phyloP scores from a whole-genome alignment of 2,888 invertebrate genomes.

The Machimus atricapillus region DNA sequence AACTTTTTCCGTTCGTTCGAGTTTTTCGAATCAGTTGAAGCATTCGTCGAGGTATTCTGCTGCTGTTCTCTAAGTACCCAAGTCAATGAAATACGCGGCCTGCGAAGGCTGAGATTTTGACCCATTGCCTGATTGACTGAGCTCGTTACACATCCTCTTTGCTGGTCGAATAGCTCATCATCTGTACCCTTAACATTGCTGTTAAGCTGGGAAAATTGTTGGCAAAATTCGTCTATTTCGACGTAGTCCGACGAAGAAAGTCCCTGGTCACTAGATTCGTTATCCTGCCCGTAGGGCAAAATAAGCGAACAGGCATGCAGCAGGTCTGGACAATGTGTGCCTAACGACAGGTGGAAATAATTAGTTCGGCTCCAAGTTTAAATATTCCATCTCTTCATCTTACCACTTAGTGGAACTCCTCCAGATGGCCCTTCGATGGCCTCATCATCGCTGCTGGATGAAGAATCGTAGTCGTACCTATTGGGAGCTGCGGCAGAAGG shows the following conservation, averaged over 20 bases:
- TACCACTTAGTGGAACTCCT: constrained; percentile 7
- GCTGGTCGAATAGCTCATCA: background rate
- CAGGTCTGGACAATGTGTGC: constrained; percentile 59
- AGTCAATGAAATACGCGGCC: constrained; percentile 75
- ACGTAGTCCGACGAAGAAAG: constrained; percentile 56
- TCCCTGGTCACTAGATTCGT: constrained; percentile 50
- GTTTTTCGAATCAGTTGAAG: constrained; percentile 57
- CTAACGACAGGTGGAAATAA: constrained; percentile 49
- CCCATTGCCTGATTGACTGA: constrained; percentile 61
- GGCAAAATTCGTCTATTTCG: constrained; percentile 55
- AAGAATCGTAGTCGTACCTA: constrained; percentile 24
- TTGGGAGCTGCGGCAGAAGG: constrained; percentile 12
- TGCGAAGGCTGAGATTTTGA: constrained; percentile 65
- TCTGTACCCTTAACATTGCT: background rate
- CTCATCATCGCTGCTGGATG: constrained; percentile 33
- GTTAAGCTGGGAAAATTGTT: constrained; percentile 25
- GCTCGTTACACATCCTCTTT: constrained; percentile 53
- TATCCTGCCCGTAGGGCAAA: constrained; percentile 55
- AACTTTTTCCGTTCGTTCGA: constrained; percentile 62
- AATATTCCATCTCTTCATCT: background rate
- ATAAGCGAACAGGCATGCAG: constrained; percentile 59
- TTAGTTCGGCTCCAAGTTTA: background rate
- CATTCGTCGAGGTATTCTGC: constrained; percentile 53
- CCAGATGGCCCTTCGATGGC: background rate
- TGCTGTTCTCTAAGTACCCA: constrained; percentile 76